phyloP scores from a whole-genome alignment of 2,797 vertebrate genomes.

The Clarias platycephalus region DNA sequence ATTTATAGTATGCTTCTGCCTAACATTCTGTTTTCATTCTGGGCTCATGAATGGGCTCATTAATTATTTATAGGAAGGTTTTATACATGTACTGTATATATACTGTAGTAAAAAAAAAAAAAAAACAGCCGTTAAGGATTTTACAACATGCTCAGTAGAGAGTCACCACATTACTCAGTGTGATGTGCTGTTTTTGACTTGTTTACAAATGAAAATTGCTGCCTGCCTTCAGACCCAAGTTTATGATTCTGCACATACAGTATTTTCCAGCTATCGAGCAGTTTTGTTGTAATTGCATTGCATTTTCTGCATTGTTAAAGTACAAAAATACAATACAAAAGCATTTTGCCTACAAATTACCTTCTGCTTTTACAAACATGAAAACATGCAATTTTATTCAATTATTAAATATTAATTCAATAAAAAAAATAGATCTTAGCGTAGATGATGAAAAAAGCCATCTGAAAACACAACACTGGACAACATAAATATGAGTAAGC shows the following conservation, averaged over 20 bases:
- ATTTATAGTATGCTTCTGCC: background rate
- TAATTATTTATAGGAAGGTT: background rate
- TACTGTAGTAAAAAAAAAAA: background rate
- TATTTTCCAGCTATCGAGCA: background rate
- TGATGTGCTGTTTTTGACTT: background rate
- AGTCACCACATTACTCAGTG: background rate
- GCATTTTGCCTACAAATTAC: background rate
- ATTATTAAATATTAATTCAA: no score
- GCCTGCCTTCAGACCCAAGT: background rate
- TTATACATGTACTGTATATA: no score
- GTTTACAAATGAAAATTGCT: background rate
- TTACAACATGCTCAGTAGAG: background rate
- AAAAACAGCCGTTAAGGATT: background rate
- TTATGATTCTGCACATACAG: background rate
- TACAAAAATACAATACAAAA: background rate
- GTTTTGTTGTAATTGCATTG: no score
- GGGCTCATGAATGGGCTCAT: no score
- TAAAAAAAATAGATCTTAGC: conserved; percentile 6
- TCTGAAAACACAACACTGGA: conserved; percentile 43
- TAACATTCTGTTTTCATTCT: background rate
- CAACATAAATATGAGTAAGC: conserved; percentile 31
- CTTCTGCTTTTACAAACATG: background rate
- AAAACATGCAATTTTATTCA: background rate
- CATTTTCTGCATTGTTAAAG: background rate
- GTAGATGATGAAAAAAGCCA: conserved; percentile 46